Evolutionary conservation across 2,888 invertebrate species (phyloP).

Genomic region (Orgyia antiqua): DNA sequence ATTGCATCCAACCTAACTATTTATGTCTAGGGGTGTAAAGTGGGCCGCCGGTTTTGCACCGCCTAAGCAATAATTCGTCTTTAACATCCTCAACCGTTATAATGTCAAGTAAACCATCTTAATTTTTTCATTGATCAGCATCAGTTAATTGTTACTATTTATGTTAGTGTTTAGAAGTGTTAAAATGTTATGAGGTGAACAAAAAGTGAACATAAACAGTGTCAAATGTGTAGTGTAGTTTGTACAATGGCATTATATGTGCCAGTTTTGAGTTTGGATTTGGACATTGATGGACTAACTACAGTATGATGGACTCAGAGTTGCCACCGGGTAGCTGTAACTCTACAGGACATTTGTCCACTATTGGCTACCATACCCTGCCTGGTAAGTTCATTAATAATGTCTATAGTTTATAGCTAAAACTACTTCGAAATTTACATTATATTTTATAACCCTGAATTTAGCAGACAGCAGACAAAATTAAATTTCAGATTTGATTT

Average conservation of each 20-base stretch:
- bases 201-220: conserved; percentile 15
- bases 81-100: conserved; percentile 24
- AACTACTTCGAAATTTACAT: neutral
- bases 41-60: conserved; percentile 60
- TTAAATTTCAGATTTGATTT: too few species aligned
- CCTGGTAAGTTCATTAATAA: conserved; percentile 42
- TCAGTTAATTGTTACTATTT: neutral
- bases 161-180: conserved; percentile 1
- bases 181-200: conserved; percentile 12
- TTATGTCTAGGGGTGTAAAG: conserved; percentile 65
- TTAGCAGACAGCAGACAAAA: too few species aligned
- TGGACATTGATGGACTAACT: conserved; percentile 30
- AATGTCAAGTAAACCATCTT: too few species aligned
- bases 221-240: conserved; percentile 35
- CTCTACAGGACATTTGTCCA: conserved; percentile 74
- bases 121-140: too few species aligned
- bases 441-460: neutral
- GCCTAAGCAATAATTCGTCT: conserved; percentile 39
- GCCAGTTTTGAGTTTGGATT: conserved; percentile 26
- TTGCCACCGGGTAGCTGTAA: conserved; percentile 73
- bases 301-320: conserved; percentile 70
- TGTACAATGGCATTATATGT: conserved; percentile 37
- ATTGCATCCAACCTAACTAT: conserved; percentile 73
- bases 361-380: conserved; percentile 66
- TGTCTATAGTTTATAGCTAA: too few species aligned